A percentile compares a stretch with the other conserved stretches of the same genome.
phyloP scores from a whole-genome alignment of 2,113 vertebrate genomes.

The Gallinago undulata region DNA sequence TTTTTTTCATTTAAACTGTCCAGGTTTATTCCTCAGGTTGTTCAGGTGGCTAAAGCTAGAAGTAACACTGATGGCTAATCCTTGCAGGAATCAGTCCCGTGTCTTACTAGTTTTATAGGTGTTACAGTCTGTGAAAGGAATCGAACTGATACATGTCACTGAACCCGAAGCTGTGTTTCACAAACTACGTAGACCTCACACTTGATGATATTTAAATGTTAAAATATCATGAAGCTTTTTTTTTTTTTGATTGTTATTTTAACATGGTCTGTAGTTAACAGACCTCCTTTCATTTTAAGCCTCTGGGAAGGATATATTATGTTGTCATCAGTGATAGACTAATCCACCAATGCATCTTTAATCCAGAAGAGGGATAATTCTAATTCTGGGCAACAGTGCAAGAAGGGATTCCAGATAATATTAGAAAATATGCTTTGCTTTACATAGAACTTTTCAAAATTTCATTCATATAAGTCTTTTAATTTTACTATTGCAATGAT shows the following conservation, averaged over 20 bases:
- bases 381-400: slow-evolving; percentile 69
- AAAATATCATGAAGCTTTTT: neutral
- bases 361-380: slow-evolving; percentile 74
- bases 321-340: slow-evolving; percentile 74
- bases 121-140: neutral
- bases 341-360: slow-evolving; percentile 72
- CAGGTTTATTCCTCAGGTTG: neutral
- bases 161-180: neutral
- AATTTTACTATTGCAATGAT: neutral
- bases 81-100: neutral
- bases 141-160: neutral
- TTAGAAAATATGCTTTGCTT: slow-evolving; percentile 57
- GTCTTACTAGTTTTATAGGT: neutral
- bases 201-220: neutral
- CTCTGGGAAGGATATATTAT: slow-evolving; percentile 65
- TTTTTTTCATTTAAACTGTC: neutral
- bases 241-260: neutral
- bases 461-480: neutral
- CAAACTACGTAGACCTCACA: neutral
- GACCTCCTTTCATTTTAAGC: slow-evolving; percentile 69
- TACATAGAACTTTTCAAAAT: slow-evolving; percentile 13
- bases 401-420: slow-evolving; percentile 61
- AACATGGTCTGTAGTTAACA: slow-evolving; percentile 45
- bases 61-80: neutral
- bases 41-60: neutral